Conservation (phyloP, 2,113 vertebrate species). For the Nothoprocta perdicaria region DNA sequence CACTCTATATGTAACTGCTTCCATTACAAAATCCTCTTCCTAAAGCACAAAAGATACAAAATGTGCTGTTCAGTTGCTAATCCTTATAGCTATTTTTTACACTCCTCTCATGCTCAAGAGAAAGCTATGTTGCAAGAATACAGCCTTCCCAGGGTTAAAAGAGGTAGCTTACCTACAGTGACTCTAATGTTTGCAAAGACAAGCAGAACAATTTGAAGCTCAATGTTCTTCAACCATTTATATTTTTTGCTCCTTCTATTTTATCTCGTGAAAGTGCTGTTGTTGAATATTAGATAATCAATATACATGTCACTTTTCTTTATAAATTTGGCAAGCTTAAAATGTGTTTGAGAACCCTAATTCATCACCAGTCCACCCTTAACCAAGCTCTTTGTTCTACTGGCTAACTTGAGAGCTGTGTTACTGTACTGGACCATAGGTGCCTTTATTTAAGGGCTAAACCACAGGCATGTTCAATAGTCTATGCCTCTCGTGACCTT, state of each 20-base stretch:
- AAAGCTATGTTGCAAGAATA: conserved; percentile 53
- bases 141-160: conserved; percentile 29
- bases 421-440: neutral
- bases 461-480: neutral
- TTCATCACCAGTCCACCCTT: neutral
- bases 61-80: conserved; percentile 12
- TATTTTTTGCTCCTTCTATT: neutral
- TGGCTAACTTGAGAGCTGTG: neutral
- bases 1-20: neutral
- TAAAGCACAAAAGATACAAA: neutral
- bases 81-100: neutral
- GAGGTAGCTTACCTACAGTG: neutral
- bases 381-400: neutral
- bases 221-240: neutral
- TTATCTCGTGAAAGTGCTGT: neutral
- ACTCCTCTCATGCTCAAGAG: neutral
- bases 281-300: neutral
- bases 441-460: neutral
- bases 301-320: neutral
- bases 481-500: neutral
- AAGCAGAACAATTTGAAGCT: neutral
- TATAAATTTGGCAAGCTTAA: neutral
- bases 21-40: neutral
- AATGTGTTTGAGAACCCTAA: neutral
- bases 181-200: neutral